These are phyloP conservation scores for Dipodomys ordii DNA, from an alignment of 2,113 vertebrate genomes.

Conservation along the genomic window DNA sequence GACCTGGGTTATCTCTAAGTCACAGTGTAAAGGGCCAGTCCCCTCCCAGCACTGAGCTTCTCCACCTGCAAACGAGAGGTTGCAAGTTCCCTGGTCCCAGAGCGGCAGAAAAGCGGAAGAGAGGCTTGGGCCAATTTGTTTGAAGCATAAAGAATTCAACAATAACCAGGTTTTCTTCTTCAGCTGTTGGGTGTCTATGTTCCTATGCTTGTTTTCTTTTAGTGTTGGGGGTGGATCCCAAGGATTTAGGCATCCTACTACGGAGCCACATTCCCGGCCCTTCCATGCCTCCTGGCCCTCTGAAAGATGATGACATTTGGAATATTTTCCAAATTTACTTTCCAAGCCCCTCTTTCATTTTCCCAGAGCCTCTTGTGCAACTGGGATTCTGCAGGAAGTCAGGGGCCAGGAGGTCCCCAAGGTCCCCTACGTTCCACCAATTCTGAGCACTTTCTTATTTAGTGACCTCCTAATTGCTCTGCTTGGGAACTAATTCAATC, in stretches of 20 bases:
- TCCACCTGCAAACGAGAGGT: not conserved
- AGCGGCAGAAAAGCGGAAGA: not conserved
- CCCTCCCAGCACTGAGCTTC: accelerated
- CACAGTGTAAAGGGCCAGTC: not conserved
- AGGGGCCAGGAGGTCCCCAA: not conserved
- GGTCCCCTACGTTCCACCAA: not conserved
- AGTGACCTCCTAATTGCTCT: not conserved
- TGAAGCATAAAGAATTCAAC: too few species aligned
- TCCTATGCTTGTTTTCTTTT: not conserved
- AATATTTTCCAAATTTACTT: not conserved
- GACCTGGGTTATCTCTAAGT: not conserved
- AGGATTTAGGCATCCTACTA: not conserved
- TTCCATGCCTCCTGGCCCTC: not conserved
- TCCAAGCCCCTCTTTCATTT: not conserved
- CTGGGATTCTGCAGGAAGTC: slow-evolving; percentile 32
- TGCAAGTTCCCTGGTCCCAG: not conserved
- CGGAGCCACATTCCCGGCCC: too few species aligned
- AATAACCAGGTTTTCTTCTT: too few species aligned
- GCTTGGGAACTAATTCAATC: slow-evolving; percentile 40
- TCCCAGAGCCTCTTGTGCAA: not conserved
- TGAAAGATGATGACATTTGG: not conserved
- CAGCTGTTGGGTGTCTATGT: not conserved
- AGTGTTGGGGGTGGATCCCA: not conserved
- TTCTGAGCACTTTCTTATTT: slow-evolving; percentile 38
- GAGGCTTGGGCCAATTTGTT: too few species aligned